Percentiles rank a stretch among this genome's conserved stretches.
Evolutionary conservation across 2,888 invertebrate species (phyloP).

Genomic region (Deilephila porcellus): DNA sequence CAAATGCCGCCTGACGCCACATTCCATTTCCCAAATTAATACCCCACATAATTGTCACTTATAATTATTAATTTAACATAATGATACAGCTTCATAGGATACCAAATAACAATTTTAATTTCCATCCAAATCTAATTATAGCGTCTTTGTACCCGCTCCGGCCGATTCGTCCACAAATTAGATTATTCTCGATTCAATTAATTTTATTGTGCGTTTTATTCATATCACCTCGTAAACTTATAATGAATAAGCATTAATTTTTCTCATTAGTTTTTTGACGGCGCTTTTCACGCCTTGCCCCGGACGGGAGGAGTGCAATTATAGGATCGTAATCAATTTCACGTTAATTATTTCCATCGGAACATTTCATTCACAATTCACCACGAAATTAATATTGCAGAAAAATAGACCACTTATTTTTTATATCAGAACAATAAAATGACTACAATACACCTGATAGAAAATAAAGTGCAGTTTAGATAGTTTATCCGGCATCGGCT

Average conservation of each 20-base stretch:
- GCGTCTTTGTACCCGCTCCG: conserved; percentile 4
- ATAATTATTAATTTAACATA: conserved; percentile 5
- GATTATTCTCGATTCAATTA: conserved; percentile 20
- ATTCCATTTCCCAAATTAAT: neutral
- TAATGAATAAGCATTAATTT: conserved; percentile 23
- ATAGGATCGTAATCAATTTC: neutral
- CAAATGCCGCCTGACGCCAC: neutral
- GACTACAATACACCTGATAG: no score
- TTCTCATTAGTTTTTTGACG: conserved; percentile 23
- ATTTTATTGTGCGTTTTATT: conserved; percentile 19
- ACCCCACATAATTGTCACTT: neutral
- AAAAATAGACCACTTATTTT: neutral
- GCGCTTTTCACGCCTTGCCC: conserved; percentile 9
- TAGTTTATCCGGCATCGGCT: no score
- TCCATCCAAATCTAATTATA: conserved; percentile 24
- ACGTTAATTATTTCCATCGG: neutral
- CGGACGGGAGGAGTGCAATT: neutral
- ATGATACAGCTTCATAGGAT: conserved; percentile 3
- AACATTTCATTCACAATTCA: neutral
- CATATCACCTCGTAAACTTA: conserved; percentile 8
- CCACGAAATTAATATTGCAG: neutral
- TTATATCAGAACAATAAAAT: no score
- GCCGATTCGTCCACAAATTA: conserved; percentile 15
- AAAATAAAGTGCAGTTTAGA: no score
- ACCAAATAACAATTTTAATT: conserved; percentile 18